A percentile compares a stretch with the other conserved stretches of the same genome.
phyloP scores from a whole-genome alignment of 2,113 vertebrate genomes.

The Tyrannus savana region DNA sequence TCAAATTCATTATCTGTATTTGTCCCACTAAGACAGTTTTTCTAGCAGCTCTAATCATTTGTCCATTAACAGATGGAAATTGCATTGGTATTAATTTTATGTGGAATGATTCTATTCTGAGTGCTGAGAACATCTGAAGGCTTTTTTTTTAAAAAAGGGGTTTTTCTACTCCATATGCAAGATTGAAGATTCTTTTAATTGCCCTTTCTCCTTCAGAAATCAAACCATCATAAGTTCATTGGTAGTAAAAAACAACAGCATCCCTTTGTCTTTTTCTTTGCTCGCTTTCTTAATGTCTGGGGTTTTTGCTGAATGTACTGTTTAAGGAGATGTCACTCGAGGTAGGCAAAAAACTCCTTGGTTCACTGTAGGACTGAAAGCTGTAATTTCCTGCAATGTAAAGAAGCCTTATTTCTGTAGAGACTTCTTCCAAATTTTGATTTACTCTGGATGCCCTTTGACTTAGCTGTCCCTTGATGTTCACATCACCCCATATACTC shows the following conservation, averaged over 20 bases:
- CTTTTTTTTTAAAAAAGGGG: not conserved
- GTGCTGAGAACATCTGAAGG: not conserved
- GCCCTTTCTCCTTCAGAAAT: conserved; percentile 10
- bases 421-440: not conserved
- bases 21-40: conserved; percentile 44
- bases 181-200: not conserved
- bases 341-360: not conserved
- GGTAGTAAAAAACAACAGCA: not conserved
- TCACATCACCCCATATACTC: not conserved
- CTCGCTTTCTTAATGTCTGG: not conserved
- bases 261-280: not conserved
- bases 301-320: not conserved
- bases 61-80: conserved; percentile 56
- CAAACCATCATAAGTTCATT: not conserved
- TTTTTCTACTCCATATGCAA: not conserved
- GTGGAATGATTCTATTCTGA: conserved; percentile 1
- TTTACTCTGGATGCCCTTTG: not conserved
- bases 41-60: conserved; percentile 26
- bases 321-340: not conserved
- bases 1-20: conserved; percentile 53
- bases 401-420: not conserved
- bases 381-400: not conserved
- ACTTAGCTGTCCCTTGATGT: not conserved
- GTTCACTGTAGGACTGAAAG: not conserved
- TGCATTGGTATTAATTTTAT: conserved; percentile 59